Evolutionary conservation across 2,888 invertebrate genomes (phyloP).

Genomic region (Drosophila macrothrix): DNA sequence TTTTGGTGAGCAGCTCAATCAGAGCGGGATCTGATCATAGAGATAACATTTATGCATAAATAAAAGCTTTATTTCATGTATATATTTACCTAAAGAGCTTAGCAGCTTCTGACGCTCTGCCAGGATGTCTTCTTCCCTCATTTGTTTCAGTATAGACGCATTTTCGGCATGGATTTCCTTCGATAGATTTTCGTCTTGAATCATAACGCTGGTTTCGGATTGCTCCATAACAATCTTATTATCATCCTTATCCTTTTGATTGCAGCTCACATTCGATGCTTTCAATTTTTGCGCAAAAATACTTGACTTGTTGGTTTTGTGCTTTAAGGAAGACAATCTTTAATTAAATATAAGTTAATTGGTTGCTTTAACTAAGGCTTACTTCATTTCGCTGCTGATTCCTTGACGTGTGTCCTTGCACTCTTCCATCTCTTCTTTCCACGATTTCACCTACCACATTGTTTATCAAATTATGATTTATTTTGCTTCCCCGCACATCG

Average conservation of each 20-base stretch:
- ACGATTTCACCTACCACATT: slow-evolving; percentile 87
- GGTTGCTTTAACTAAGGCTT: neutral
- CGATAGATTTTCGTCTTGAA: slow-evolving; percentile 86
- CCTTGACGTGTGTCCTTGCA: slow-evolving; percentile 25
- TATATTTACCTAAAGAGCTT: slow-evolving; percentile 81
- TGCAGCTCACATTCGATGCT: slow-evolving; percentile 2
- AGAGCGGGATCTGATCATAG: slow-evolving; percentile 75
- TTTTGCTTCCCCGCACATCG: slow-evolving; percentile 55
- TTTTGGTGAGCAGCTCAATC: slow-evolving; percentile 73
- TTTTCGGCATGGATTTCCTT: slow-evolving; percentile 91
- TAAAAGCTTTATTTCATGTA: neutral
- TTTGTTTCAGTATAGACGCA: slow-evolving; percentile 87
- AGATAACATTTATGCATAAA: neutral
- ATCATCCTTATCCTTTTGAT: neutral
- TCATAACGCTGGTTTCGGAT: slow-evolving; percentile 71
- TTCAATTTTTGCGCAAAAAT: slow-evolving; percentile 76
- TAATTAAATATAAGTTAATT: neutral
- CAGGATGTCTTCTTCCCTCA: slow-evolving; percentile 91
- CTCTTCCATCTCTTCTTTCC: slow-evolving; percentile 81
- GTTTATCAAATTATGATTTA: slow-evolving; percentile 38
- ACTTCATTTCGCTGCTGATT: slow-evolving; percentile 15
- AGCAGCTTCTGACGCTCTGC: slow-evolving; percentile 90
- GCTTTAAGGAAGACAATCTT: slow-evolving; percentile 11
- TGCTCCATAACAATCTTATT: neutral
- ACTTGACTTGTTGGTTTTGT: slow-evolving; percentile 82